Base-by-base conservation (phyloP, 1,140 invertebrate genomes). In the Aphelinus certus region DNA sequence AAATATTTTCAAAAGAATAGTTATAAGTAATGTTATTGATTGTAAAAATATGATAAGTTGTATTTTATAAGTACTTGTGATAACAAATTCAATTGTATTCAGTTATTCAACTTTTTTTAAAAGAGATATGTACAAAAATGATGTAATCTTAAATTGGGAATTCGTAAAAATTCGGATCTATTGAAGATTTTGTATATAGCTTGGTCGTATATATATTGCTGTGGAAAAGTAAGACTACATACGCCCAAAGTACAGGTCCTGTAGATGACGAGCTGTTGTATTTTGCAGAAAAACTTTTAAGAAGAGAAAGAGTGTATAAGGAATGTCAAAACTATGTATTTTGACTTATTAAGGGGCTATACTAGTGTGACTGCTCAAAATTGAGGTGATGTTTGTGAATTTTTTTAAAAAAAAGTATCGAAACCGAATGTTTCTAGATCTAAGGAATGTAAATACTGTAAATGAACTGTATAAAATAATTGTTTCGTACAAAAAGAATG, bases 301-400 rank as follows among this genome's bases (percentile, higher is more conserved):
- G 46, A 57, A 46, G 42, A 69, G 58, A 69, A 64, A 73, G 73
- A 69, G 53, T 45, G 65, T 77, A 48, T 74, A 71, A 45, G 73
- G 74, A 69, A 68, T 76, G 69, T 80, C 67, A 79, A 73, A 78
- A 76, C 75, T 76, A 67, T 78, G 77, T 79, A 79, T 79, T 81
- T 81, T 79, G 68, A 78, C 77, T 79, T 68, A 10, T 62, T 79
- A 81, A 26, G 26, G 26, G 26, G 26, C 26, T 26, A 26, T 26
- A 26, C 26, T 26, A 26, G 26, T 26, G 26, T 26, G 26, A 26
- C 26, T 26, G 26, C 26, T 26, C 26, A 26, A 26, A 26, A 26
- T 26, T 26, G 26, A 26, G 26, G 26, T 26, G 26, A 26, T 26
- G 26, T 26, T 26, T 26, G 26, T 26, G 26, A 26, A 26, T 26